Evolutionary conservation across 2,113 vertebrate species (phyloP), one percentile per base, ranked within the genome.

Genomic region (Cyanoderma ruficeps): DNA sequence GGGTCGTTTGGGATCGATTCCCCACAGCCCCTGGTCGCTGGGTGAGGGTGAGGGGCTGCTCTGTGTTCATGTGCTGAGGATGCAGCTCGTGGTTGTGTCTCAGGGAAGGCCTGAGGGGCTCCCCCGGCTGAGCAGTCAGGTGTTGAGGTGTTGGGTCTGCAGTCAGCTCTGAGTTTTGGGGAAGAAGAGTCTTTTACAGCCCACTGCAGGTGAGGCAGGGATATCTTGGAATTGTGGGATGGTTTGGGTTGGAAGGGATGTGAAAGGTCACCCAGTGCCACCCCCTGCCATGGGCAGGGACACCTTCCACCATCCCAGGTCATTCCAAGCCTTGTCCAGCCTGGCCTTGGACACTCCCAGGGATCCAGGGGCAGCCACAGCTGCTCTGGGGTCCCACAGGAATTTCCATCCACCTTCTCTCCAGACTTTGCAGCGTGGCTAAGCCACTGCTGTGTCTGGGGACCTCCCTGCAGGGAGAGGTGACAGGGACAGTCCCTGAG

Each of bases 391-490:
- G 37, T 35, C 16, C 15, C 68, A 3, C 47, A 8, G 69, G 2
- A 7, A 11, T 7, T 7, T 3, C 25, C 22, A 13, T 2, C 15
- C 16, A 9, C 18, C 37, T 65, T 24, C 74, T 74, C 69, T 14
- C 10, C 52, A 4, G 2, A 5, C 41, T 39, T 1, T 4, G n/a
- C 55, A 55, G 59, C 11, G 9, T 0, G 1, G 22, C 4, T 30
- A 5, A 27, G 11, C 7, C 0, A 15, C 17, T 1, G 72, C 74
- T 6, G 2, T 3, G 7, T 10, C 7, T 3, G 24, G 52, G 22
- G 30, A 16, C 33, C 20, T 6, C 44, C 33, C 71, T 4, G 25
- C 61, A 15, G 53, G 17, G 5, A 8, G 50, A 6, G 52, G 8
- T 2, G 50, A 13, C 39, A 9, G 76, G 39, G 59, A 53, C 74